Evolutionary conservation across 2,888 invertebrate genomes (phyloP).

Genomic region (Trypoxylon attenuatum): DNA sequence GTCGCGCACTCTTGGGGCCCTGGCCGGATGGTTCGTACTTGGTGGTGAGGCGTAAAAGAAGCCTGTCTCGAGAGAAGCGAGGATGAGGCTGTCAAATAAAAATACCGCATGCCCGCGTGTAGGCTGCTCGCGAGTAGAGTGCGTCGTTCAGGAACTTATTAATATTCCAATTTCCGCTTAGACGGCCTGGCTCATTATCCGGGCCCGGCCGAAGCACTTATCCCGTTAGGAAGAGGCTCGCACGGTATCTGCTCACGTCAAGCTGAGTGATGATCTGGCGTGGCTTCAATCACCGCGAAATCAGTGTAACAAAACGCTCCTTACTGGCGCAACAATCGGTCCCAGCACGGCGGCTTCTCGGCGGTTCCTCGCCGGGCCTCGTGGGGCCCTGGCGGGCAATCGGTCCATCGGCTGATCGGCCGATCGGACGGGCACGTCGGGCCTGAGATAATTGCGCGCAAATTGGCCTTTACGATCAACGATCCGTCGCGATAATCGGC

Average conservation of each 20-base stretch:
- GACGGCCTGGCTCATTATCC: constrained; percentile 10
- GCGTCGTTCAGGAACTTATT: constrained; percentile 6
- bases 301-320: constrained; percentile 8
- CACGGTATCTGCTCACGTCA: constrained; percentile 9
- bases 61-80: too few species aligned
- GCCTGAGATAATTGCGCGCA: constrained; percentile 47
- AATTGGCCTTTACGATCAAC: constrained; percentile 42
- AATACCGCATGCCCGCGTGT: not conserved
- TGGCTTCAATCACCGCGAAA: constrained; percentile 5
- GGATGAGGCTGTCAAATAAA: not conserved
- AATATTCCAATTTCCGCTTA: constrained; percentile 16
- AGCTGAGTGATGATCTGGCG: constrained; percentile 8
- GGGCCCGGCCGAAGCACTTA: constrained; percentile 6
- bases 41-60: not conserved
- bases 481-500: constrained; percentile 41
- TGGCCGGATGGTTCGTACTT: not conserved
- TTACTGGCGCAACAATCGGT: constrained; percentile 5
- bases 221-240: constrained; percentile 7
- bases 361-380: too few species aligned
- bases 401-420: not conserved
- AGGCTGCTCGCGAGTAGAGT: not conserved
- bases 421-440: constrained; percentile 1
- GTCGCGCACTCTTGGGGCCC: not conserved
- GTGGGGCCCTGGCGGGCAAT: too few species aligned
- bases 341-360: too few species aligned